Evolutionary conservation across 1,140 invertebrate genomes (phyloP).

Genomic region (Apis cerana): DNA sequence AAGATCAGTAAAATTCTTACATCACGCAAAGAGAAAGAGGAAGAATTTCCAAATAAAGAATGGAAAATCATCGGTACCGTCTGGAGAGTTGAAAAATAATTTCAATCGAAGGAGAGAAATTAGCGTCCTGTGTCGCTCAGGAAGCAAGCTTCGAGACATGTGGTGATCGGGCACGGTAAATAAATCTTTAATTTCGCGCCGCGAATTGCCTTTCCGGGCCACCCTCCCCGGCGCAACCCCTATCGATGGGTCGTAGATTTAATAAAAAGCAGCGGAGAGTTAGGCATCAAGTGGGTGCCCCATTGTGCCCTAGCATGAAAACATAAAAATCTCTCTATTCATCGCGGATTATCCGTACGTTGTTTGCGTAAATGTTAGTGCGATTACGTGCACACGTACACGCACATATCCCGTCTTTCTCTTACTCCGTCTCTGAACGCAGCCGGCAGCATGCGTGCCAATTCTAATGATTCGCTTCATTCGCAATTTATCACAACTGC

Average conservation of each 20-base stretch:
- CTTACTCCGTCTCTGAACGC: constrained; percentile 1
- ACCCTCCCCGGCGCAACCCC: constrained; percentile 42
- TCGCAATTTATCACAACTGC: constrained; percentile 54
- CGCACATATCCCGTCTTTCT: background rate
- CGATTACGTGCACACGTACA: constrained; percentile 51
- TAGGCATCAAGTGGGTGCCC: constrained; percentile 79
- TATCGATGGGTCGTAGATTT: constrained; percentile 73
- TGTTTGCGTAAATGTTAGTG: constrained; percentile 61
- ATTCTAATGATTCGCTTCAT: constrained; percentile 43
- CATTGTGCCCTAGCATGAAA: constrained; percentile 80
- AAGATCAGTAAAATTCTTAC: no score
- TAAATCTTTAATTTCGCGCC: constrained; percentile 76
- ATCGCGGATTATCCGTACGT: constrained; percentile 75
- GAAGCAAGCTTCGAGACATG: constrained; percentile 39
- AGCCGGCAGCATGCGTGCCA: constrained; percentile 52
- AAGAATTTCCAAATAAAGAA: no score
- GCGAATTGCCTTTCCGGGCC: constrained; percentile 48
- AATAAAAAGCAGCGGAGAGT: constrained; percentile 78
- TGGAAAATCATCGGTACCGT: no score
- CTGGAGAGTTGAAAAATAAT: background rate
- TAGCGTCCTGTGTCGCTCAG: no score
- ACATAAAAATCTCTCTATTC: constrained; percentile 82
- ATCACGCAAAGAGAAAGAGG: no score
- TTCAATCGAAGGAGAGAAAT: background rate
- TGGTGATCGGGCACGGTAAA: constrained; percentile 67